Evolutionary conservation across 2,797 vertebrate genomes (phyloP).

Genomic region (Clarias fuscus): DNA sequence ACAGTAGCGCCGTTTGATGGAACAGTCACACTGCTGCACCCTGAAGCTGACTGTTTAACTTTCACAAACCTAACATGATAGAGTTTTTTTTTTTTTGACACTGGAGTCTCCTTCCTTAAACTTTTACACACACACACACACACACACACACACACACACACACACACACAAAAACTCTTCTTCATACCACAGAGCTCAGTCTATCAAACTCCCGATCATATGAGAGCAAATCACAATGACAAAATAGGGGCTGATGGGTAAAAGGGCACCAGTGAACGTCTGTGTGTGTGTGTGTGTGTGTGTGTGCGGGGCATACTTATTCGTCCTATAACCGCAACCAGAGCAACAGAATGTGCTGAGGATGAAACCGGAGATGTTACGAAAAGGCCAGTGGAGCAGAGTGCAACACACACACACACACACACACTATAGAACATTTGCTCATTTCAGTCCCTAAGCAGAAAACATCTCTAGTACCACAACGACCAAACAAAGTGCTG

Average conservation of each 20-base stretch:
- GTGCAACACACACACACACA: conserved; percentile 6
- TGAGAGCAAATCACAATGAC: background rate
- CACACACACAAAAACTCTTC: too few relatives aligned
- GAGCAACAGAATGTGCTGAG: conserved; percentile 31
- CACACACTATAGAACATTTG: background rate
- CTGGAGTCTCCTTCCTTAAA: background rate
- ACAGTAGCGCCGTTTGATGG: background rate
- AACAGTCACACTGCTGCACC: background rate
- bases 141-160: too few relatives aligned
- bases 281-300: background rate
- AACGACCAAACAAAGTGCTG: background rate
- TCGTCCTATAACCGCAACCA: conserved; percentile 17
- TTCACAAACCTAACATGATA: too few relatives aligned
- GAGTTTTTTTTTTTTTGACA: too few relatives aligned
- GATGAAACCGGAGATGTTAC: conserved; percentile 32
- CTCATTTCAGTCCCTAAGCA: background rate
- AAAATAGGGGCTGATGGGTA: background rate
- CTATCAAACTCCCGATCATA: too few relatives aligned
- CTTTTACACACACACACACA: too few relatives aligned
- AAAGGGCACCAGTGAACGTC: background rate
- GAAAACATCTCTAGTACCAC: background rate
- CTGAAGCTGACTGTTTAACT: background rate
- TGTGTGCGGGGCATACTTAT: background rate
- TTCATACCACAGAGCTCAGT: background rate
- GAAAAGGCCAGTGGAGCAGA: conserved; percentile 35